Base-by-base conservation (phyloP, 2,888 invertebrate genomes). In the Dyspetes luteomarginatus region DNA sequence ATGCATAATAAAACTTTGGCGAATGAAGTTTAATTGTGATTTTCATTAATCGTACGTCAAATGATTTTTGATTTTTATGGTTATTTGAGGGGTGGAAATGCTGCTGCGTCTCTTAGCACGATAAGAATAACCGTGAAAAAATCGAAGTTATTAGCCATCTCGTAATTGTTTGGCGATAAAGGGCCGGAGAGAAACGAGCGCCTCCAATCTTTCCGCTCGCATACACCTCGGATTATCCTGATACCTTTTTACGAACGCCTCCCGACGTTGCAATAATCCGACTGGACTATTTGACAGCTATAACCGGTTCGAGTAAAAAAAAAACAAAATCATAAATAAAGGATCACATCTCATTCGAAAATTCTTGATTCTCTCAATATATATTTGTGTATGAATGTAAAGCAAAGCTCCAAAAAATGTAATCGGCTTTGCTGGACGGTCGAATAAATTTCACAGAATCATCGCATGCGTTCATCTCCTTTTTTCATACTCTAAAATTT, bases 231-330 rank as follows among this genome's bases (percentile, higher is more conserved):
- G 9, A 1, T 1, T 1, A 30, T 30, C 30, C 9, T 30, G 30
- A 30, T 4, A 30, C 24, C 55, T 9, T 26, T 15, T 67, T 12
- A 45, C 45, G 19, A 65, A 48, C 24, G 41, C 24, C 22, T 41
- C n/a, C 60, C 12, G 36, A 4, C 43, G n/a, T 24, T 24, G 4
- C 48, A 9, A 65, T 65, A 65, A 65, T 65, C 65, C 65, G 50
- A 65, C 50, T 43, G 1, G 56, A 26, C 28, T 56, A 24, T n/a
- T n/a, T 69, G 69, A 69, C 58, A 69, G 28, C 41, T 17, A n/a
- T n/a, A 43, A 58, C 55, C 69, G 69, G 43, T 43, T 55, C 7
- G 19, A 2, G 19, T 15, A 36, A 19, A 30, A 24, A 43, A 22
- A 12, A 36, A 36, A n/a, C 22, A 45, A 28, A 50, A 48, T 28